Conservation (phyloP, 2,113 vertebrate genomes). For the Xyliphius kryptos region DNA sequence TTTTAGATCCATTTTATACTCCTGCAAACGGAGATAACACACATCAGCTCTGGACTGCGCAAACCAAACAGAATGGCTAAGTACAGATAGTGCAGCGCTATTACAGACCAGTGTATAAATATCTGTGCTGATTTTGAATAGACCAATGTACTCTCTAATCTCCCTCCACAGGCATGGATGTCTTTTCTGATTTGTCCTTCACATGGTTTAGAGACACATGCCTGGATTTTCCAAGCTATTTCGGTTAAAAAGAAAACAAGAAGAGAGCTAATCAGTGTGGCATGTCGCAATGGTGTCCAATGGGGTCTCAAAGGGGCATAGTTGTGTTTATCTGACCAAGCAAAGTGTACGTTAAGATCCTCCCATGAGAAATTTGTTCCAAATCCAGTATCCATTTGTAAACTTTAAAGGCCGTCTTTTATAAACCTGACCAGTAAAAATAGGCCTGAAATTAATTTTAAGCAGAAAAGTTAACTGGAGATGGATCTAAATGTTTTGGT, state of each 20-base stretch:
- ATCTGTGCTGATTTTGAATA: background rate
- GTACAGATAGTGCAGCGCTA: background rate
- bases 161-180: background rate
- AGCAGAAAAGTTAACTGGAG: too few species aligned
- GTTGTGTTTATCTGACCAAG: too few species aligned
- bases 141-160: background rate
- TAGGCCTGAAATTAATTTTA: too few species aligned
- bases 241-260: background rate
- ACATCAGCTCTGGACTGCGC: background rate
- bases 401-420: too few species aligned
- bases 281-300: background rate
- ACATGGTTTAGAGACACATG: background rate
- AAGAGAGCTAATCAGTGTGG: background rate
- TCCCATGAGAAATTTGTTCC: too few species aligned
- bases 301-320: too few species aligned
- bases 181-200: background rate
- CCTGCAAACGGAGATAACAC: background rate
- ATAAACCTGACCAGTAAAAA: too few species aligned
- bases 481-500: too few species aligned
- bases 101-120: background rate
- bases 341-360: too few species aligned
- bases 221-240: background rate
- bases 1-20: constrained; percentile 21
- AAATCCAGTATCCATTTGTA: too few species aligned
- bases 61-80: background rate